Conservation (phyloP, 2,113 vertebrate species). For the Mus spicilegus region DNA sequence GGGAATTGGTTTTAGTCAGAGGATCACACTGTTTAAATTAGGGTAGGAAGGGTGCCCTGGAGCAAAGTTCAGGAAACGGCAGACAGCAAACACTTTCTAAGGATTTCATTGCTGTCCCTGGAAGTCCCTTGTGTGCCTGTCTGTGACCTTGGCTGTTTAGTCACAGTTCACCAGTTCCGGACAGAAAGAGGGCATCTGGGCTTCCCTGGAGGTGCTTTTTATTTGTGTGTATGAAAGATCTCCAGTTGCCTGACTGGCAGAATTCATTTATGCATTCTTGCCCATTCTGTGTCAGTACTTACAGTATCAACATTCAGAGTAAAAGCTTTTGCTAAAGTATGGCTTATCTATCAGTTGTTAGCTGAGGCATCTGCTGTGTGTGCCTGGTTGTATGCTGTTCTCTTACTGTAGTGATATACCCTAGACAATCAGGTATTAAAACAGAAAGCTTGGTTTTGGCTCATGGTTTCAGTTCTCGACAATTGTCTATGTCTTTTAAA, state of each 20-base stretch:
- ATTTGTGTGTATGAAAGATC: neutral
- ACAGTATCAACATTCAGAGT: neutral
- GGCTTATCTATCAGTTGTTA: neutral
- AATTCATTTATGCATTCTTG: neutral
- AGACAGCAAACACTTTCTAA: neutral
- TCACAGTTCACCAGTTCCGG: slow-evolving; percentile 17
- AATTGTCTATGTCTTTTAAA: neutral
- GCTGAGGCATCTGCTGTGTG: neutral
- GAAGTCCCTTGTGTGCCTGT: neutral
- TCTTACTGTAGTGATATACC: neutral
- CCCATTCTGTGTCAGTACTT: neutral
- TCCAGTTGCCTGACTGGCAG: neutral
- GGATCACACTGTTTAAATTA: neutral
- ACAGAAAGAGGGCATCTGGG: neutral
- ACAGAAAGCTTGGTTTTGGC: neutral
- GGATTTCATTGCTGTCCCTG: neutral
- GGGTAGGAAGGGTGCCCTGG: neutral
- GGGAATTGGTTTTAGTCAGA: neutral
- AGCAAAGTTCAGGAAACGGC: slow-evolving; percentile 38
- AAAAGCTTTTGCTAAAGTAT: neutral
- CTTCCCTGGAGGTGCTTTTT: slow-evolving; percentile 11
- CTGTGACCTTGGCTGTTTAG: slow-evolving; percentile 39
- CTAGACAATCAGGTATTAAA: neutral
- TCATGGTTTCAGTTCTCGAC: neutral
- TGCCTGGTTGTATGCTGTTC: neutral